Percentiles rank a stretch among this genome's conserved stretches.
phyloP scores from a whole-genome alignment of 1,140 invertebrate species.

The Drosophila teissieri region DNA sequence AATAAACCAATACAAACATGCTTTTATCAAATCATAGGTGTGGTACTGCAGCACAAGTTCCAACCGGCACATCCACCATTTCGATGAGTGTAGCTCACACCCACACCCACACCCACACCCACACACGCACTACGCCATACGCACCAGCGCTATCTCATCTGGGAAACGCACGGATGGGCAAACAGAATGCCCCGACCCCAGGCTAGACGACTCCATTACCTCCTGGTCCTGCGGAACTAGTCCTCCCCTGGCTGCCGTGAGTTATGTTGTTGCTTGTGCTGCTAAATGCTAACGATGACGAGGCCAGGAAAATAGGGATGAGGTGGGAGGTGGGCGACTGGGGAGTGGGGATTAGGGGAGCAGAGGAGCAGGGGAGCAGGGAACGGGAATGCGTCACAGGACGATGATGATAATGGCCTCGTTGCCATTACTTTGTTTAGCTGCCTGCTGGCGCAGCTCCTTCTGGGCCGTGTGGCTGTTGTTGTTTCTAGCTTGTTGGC shows the following conservation, averaged over 20 bases:
- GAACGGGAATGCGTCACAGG: conserved; percentile 35
- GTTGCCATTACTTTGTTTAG: conserved; percentile 60
- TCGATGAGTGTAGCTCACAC: conserved; percentile 14
- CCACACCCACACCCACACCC: conserved; percentile 15
- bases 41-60: background rate
- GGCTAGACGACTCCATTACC: conserved; percentile 16
- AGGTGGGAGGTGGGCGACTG: background rate
- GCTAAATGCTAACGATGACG: conserved; percentile 64
- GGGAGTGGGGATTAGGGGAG: background rate
- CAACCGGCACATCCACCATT: background rate
- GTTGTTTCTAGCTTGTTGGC: conserved; percentile 59
- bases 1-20: too few relatives aligned
- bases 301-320: background rate
- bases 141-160: conserved; percentile 50
- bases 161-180: conserved; percentile 56
- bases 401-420: conserved; percentile 74
- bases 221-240: background rate
- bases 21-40: too few relatives aligned
- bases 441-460: conserved; percentile 31
- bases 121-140: background rate
- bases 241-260: conserved; percentile 44
- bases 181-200: conserved; percentile 15
- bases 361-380: background rate
- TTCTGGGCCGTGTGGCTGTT: conserved; percentile 20
- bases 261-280: conserved; percentile 70